A percentile compares a stretch with the other conserved stretches of the same genome.
Conservation (phyloP, 2,888 invertebrate genomes). For the Penaeus monodon region DNA sequence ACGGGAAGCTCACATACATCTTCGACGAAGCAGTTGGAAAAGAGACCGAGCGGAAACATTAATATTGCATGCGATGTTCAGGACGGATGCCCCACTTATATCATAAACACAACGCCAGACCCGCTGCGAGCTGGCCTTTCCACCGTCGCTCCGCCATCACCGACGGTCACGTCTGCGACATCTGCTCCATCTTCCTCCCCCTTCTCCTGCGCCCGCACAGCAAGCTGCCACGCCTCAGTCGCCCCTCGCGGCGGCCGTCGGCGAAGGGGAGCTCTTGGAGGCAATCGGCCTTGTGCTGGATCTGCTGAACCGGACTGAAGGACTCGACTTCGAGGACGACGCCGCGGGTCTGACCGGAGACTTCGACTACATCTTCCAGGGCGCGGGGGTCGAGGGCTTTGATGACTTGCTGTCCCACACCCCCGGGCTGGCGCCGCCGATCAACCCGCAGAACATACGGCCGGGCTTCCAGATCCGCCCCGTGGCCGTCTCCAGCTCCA, state of each 20-base stretch:
- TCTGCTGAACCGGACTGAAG: slow-evolving; percentile 2
- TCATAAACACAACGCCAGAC: slow-evolving; percentile 35
- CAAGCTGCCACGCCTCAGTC: not conserved
- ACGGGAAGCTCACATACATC: not conserved
- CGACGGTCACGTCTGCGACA: not conserved
- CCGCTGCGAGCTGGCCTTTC: not conserved
- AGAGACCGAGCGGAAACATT: slow-evolving; percentile 26
- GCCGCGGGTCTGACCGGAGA: not conserved
- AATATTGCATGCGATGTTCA: slow-evolving; percentile 32
- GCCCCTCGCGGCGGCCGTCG: not conserved
- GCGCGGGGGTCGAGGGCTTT: slow-evolving; percentile 1
- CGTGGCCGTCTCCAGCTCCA: too few relatives aligned
- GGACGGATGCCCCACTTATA: slow-evolving; percentile 39
- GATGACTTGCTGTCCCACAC: not conserved
- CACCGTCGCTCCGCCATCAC: too few relatives aligned
- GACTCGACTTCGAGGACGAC: not conserved
- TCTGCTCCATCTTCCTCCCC: not conserved
- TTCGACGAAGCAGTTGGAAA: slow-evolving; percentile 22
- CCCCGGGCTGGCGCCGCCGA: not conserved
- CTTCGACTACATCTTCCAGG: not conserved
- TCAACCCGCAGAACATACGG: slow-evolving; percentile 26
- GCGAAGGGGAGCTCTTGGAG: slow-evolving; percentile 5
- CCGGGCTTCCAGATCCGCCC: not conserved
- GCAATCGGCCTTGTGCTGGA: not conserved
- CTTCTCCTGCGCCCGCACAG: not conserved